Evolutionary conservation across 2,797 vertebrate species (phyloP), one percentile per base, ranked within the genome.

Genomic region (Etheostoma perlongum): DNA sequence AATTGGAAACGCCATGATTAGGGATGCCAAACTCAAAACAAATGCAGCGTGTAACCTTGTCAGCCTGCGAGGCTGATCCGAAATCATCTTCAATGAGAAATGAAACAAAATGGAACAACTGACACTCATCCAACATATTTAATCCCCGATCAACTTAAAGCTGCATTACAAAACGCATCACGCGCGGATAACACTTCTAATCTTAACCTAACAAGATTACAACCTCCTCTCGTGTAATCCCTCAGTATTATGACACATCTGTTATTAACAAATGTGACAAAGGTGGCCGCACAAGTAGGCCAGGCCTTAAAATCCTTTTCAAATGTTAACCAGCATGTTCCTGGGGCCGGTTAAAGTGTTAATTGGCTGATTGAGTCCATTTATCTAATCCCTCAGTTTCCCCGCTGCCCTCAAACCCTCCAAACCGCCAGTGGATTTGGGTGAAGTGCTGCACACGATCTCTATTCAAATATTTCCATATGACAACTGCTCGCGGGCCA

Each of bases 1-100:
- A 91, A 93, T 95, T 93, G 95, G 95, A 96, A 95, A 96, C 96
- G 95, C 91, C 95, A 94, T 94, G 96, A 97, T 98, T 96, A 97
- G 96, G 61, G 92, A 95, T 94, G 95, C 96, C 96, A 96, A 84
- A 88, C 83, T 83, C 80, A 86, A 40, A 89, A 91, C 90, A 91
- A 92, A 91, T 83, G 85, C 91, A 74, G 86, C 88, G 91, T 91
- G 91, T 90, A 91, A 92, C 97, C 96, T 96, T 95, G 96, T 96
- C 96, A 89, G 83, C 64, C 69, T 6, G 72, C 67, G 63, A 49
- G n/a, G 73, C 73, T 76, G 77, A 81, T 64, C 53, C 40, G 65
- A 82, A 87, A 89, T 90, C 81, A 90, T 91, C 87, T 47, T 21
- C 86, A 75, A 72, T 83, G 86, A 92, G 88, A 72, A 85, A 89